Percentiles rank a stretch among this genome's conserved stretches.
Conservation (phyloP, 92 coral and sea anemone genomes). For the Parazoanthus darwini region DNA sequence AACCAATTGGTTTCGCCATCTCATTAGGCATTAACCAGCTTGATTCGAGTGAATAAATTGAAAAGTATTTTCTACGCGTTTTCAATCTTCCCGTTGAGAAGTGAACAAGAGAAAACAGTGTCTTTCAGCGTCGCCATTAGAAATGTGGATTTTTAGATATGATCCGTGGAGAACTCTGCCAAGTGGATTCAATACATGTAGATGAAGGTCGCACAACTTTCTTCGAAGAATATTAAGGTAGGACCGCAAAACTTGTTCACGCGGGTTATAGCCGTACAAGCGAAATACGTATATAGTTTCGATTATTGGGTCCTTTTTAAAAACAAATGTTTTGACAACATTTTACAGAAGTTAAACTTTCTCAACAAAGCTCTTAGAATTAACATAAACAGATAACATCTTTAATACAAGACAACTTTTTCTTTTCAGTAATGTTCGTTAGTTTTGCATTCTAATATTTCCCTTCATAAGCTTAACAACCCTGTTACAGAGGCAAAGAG, state of each 20-base stretch:
- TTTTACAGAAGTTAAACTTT: neutral
- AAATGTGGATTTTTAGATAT: no score
- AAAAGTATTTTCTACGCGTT: no score
- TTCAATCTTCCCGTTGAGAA: no score
- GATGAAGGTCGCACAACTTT: neutral
- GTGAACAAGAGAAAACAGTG: no score
- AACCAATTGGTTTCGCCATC: neutral
- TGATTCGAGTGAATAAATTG: neutral
- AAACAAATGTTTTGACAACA: neutral
- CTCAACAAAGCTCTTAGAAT: neutral
- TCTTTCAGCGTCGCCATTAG: no score
- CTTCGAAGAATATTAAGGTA: neutral
- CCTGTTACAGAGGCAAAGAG: no score
- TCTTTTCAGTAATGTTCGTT: neutral
- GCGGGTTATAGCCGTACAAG: neutral
- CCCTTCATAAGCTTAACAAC: no score
- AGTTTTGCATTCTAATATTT: no score
- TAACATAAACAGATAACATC: no score
- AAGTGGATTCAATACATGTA: neutral
- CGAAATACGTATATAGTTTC: neutral
- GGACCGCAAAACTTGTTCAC: neutral
- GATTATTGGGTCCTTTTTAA: neutral
- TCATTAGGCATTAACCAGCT: neutral
- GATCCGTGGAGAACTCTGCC: neutral
- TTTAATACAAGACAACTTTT: neutral